Base-by-base conservation (phyloP, 2,113 vertebrate species). In the Tragelaphus buxtoni region DNA sequence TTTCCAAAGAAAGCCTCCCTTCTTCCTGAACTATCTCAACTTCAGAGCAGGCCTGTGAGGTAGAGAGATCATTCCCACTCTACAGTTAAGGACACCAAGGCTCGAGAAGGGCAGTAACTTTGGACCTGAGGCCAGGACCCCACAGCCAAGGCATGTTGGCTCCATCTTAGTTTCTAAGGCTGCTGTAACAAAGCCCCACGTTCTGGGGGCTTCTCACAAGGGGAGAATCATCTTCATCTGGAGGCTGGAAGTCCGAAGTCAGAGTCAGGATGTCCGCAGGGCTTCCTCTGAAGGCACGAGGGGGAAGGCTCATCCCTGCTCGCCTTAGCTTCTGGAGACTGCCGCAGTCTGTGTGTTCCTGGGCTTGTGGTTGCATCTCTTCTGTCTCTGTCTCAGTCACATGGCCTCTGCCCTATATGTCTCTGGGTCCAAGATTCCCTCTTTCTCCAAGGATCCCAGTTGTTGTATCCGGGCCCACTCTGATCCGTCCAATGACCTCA, bases 111-210 rank as follows among this genome's bases (percentile, higher is more conserved):
- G 11, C 18, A 17, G 20, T 17, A 6, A 24, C 81, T 65, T 82
- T 22, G 83, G 32, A 47, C 42, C 47, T 10, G 30, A 56, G 49
- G 53, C 30, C 32, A 61, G 28, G 28, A 22, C 77, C 10, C 32
- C 3, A 24, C 47, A 30, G n/a, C 35, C 0, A 7, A 76, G 45
- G 22, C 39, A 4, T 5, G 0, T 10, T 12, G 39, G n/a, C n/a
- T 80, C 39, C 0, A 0, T 13, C 6, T 26, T n/a, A 12, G 22
- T 42, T 76, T 45, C 32, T 3, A 0, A 32, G 45, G 56, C 18
- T 51, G 26, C 47, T 53, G 30, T 60, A 22, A 84, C 49, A 0
- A 28, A 35, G 7, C 5, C 3, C 26, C 26, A 13, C 1, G 4
- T 6, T 26, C n/a, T 39, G 79, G 35, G 58, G 18, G 3, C n/a